Conservation (phyloP, 2,797 vertebrate species). For the Trichosurus vulpecula region DNA sequence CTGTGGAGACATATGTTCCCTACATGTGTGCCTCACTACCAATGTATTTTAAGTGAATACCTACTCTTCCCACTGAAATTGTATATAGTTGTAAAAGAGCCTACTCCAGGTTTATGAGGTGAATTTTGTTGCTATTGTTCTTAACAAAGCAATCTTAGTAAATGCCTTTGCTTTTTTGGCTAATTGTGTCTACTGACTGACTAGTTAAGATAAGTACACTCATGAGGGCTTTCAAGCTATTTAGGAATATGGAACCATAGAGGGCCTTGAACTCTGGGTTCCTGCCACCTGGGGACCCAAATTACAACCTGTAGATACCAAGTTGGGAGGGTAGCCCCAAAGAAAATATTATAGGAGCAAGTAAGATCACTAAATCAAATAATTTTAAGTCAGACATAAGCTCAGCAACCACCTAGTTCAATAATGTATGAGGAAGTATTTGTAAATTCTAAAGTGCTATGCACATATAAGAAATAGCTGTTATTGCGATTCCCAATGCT, state of each 20-base stretch:
- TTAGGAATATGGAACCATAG: neutral
- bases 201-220: neutral
- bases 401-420: neutral
- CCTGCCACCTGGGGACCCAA: neutral
- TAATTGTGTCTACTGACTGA: neutral
- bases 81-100: neutral
- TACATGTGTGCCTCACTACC: neutral
- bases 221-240: neutral
- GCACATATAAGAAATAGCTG: neutral
- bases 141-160: neutral
- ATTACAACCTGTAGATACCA: neutral
- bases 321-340: neutral
- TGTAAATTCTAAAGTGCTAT: neutral
- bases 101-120: neutral
- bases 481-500: neutral
- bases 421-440: neutral
- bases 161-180: neutral
- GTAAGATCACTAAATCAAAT: neutral
- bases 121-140: neutral
- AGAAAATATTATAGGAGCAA: neutral
- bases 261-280: neutral
- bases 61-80: neutral
- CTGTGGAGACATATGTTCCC: neutral
- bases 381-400: neutral
- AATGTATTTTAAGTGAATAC: neutral